Conservation (phyloP, 2,888 invertebrate species). For the Drosophila tripunctata region DNA sequence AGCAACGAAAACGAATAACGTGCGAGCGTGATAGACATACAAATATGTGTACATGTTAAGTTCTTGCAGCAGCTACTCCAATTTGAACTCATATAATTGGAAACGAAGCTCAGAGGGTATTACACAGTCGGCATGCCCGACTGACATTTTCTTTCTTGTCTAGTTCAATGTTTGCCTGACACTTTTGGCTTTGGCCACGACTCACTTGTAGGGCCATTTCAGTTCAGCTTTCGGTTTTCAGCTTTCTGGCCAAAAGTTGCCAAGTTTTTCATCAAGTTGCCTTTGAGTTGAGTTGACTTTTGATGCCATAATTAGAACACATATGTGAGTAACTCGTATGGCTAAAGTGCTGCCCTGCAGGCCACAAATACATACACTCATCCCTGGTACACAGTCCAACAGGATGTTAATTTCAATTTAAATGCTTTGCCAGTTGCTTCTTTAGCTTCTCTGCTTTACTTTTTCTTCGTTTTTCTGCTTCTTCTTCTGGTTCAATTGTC, state of each 20-base stretch:
- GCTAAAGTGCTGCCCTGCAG: constrained; percentile 50
- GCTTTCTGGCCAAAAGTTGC: constrained; percentile 38
- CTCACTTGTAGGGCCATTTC: constrained; percentile 57
- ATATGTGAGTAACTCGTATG: constrained; percentile 19
- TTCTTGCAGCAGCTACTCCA: too few relatives aligned
- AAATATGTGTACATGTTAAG: too few relatives aligned
- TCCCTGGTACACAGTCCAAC: constrained; percentile 43
- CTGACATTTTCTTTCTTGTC: too few relatives aligned
- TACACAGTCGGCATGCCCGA: too few relatives aligned
- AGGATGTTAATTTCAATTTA: constrained; percentile 78
- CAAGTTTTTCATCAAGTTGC: constrained; percentile 53
- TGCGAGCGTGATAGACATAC: too few relatives aligned
- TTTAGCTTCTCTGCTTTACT: constrained; percentile 3
- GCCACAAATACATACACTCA: constrained; percentile 19
- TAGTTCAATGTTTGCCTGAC: constrained; percentile 73
- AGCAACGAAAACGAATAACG: too few relatives aligned
- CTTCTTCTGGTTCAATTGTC: constrained; percentile 52
- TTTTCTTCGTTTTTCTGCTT: too few relatives aligned
- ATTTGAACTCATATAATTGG: too few relatives aligned
- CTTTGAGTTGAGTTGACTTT: constrained; percentile 38
- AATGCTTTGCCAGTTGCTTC: constrained; percentile 56
- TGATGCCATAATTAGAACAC: constrained; percentile 67
- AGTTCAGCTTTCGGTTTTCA: neutral
- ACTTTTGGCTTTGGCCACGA: constrained; percentile 70
- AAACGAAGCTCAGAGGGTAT: too few relatives aligned